Percentiles rank a stretch among this genome's conserved stretches.
Conservation (phyloP, 2,797 vertebrate genomes). For the Eulemur rubriventer region DNA sequence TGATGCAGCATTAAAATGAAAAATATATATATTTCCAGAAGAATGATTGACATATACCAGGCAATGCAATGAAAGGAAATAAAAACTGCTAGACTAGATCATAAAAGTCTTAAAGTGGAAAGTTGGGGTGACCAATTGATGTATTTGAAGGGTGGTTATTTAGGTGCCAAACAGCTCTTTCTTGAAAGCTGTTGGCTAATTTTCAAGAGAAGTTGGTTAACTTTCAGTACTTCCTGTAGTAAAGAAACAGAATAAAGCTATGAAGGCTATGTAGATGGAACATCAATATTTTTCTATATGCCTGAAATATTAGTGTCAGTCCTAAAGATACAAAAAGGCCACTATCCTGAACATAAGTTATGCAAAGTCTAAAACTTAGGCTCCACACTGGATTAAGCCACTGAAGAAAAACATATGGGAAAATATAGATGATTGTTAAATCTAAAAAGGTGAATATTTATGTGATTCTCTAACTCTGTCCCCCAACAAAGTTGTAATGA, state of each 20-base stretch:
- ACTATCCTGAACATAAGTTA: neutral
- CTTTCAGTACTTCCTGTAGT: slow-evolving; percentile 1
- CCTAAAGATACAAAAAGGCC: neutral
- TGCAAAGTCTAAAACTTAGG: neutral
- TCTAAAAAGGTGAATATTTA: neutral
- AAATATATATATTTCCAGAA: neutral
- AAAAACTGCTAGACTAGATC: slow-evolving; percentile 2
- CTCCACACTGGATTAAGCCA: neutral
- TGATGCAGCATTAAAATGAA: slow-evolving; percentile 3
- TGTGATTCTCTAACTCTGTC: neutral
- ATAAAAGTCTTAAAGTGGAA: neutral
- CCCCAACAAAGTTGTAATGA: neutral
- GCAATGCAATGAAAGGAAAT: slow-evolving; percentile 1
- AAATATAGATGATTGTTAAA: neutral
- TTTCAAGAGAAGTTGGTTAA: slow-evolving; percentile 36
- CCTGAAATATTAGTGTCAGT: neutral
- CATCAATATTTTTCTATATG: neutral
- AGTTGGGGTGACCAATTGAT: neutral
- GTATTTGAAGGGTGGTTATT: neutral
- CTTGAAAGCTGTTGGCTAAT: slow-evolving; percentile 31
- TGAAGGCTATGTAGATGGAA: neutral
- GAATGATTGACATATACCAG: neutral
- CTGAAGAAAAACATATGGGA: neutral
- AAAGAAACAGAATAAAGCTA: slow-evolving; percentile 7
- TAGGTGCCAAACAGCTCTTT: neutral